A percentile compares a stretch with the other conserved stretches of the same genome.
Conservation (phyloP, 1,140 invertebrate species). For the Drosophila paulistorum region DNA sequence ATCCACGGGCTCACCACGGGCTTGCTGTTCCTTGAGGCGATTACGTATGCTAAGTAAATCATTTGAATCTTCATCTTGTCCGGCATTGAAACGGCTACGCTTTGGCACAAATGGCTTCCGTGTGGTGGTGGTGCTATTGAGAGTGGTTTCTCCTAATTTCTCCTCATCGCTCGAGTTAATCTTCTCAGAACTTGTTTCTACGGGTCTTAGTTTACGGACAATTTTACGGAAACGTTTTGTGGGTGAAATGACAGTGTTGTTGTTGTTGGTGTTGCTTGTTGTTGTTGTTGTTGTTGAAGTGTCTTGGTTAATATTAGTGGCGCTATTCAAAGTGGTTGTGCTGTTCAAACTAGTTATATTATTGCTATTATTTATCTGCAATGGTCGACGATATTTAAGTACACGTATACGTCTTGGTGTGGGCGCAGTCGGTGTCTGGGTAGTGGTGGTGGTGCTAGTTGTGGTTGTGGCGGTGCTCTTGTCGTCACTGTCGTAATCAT, state of each 20-base stretch:
- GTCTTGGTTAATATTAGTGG: constrained; percentile 49
- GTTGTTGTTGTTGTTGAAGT: constrained; percentile 28
- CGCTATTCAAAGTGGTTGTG: constrained; percentile 46
- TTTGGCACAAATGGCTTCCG: constrained; percentile 59
- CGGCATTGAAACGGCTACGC: constrained; percentile 36
- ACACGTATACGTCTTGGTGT: constrained; percentile 72
- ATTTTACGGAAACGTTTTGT: constrained; percentile 77
- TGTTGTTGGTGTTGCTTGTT: constrained; percentile 25
- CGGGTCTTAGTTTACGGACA: constrained; percentile 66
- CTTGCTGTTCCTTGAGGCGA: constrained; percentile 57
- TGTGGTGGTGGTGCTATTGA: constrained; percentile 17
- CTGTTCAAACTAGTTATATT: constrained; percentile 37
- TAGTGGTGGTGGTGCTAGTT: constrained; percentile 32
- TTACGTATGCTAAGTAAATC: constrained; percentile 53
- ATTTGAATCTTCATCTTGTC: constrained; percentile 14
- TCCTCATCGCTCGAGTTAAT: constrained; percentile 5
- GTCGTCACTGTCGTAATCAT: constrained; percentile 26
- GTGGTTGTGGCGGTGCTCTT: constrained; percentile 22
- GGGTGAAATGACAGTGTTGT: constrained; percentile 33
- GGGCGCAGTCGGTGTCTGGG: constrained; percentile 31
- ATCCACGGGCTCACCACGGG: constrained; percentile 34
- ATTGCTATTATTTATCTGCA: constrained; percentile 48
- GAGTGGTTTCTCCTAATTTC: neutral
- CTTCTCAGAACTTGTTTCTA: constrained; percentile 21
- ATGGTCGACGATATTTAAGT: constrained; percentile 67